These are phyloP conservation scores for Camponotus fellah DNA, from an alignment of 2,888 invertebrate species.

Conservation along the genomic window DNA sequence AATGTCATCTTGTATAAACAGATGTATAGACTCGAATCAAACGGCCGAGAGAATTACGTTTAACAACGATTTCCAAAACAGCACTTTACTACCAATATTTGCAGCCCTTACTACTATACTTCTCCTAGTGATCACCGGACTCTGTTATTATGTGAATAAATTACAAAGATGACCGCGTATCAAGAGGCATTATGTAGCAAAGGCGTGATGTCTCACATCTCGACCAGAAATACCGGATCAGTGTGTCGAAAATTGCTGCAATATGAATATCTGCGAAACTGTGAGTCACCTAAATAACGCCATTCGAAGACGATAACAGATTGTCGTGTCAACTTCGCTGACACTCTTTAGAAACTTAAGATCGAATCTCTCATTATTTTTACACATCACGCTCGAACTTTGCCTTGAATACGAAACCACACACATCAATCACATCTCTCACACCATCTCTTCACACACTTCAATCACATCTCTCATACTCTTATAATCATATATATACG, in stretches of 20 bases:
- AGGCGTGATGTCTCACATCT: conserved; percentile 91
- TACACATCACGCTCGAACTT: neutral
- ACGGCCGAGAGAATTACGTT: conserved; percentile 64
- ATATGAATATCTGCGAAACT: conserved; percentile 97
- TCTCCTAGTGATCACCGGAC: conserved; percentile 85
- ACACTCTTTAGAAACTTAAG: conserved; percentile 1
- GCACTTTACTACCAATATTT: conserved; percentile 78
- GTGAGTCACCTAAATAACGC: conserved; percentile 87
- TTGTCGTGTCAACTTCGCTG: neutral
- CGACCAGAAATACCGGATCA: conserved; percentile 89
- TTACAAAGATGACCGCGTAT: conserved; percentile 89
- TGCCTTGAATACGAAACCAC: conserved; percentile 8
- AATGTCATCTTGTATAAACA: conserved; percentile 55
- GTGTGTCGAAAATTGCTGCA: conserved; percentile 96
- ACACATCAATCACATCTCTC: neutral
- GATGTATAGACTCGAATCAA: conserved; percentile 74
- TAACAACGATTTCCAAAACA: conserved; percentile 65
- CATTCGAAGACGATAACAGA: conserved; percentile 9
- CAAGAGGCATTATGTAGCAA: conserved; percentile 94
- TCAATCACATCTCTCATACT: no score
- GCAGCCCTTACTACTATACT: conserved; percentile 86
- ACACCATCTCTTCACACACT: no score
- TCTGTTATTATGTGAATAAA: conserved; percentile 87
- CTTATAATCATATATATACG: neutral
- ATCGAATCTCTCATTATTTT: conserved; percentile 15